Evolutionary conservation across 2,113 vertebrate genomes (phyloP), one percentile per base, ranked within the genome.

Genomic region (Oreotrochilus melanogaster): DNA sequence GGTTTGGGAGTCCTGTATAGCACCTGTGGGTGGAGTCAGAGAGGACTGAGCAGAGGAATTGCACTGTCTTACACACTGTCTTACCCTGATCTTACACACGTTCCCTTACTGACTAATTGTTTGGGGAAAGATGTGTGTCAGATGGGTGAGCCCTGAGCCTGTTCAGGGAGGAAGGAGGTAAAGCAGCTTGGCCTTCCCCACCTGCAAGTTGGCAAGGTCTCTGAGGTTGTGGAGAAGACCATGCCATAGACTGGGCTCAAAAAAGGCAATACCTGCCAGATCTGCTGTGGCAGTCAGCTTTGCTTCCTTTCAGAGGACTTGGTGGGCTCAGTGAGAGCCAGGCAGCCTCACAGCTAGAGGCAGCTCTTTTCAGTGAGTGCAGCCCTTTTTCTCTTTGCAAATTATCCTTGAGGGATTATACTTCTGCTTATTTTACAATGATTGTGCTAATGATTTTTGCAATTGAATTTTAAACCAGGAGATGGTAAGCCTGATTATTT

Each of bases 401-500:
- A 95, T 94, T 66, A 74, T 53, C 71, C 85, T 80, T 0, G 3
- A 88, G 71, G 79, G 81, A 86, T 96, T 94, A 78, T 92, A 37
- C 50, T 88, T 87, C 53, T 93, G 94, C 89, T 95, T 95, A 92
- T 96, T 94, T 96, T 86, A 69, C 82, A 91, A 48, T 70, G 81
- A 96, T 94, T 78, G 67, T 73, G 78, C 87, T 95, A 96, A 95
- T 90, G 89, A 88, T 93, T 96, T 96, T 73, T 92, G 85, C 85
- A 96, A 97, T 95, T 92, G 85, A 90, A 89, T 94, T 95, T 95
- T 86, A 93, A 96, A 94, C 74, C 14, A 31, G 66, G 78, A 95
- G 84, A 91, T 95, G 91, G 81, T 81, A 92, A 91, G 85, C 89
- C 74, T 94, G 92, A 95, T 96, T 93, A 90, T 83, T 93, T 96